These are phyloP conservation scores for Colletes gigas DNA, from an alignment of 1,140 invertebrate genomes.

Conservation along the genomic window DNA sequence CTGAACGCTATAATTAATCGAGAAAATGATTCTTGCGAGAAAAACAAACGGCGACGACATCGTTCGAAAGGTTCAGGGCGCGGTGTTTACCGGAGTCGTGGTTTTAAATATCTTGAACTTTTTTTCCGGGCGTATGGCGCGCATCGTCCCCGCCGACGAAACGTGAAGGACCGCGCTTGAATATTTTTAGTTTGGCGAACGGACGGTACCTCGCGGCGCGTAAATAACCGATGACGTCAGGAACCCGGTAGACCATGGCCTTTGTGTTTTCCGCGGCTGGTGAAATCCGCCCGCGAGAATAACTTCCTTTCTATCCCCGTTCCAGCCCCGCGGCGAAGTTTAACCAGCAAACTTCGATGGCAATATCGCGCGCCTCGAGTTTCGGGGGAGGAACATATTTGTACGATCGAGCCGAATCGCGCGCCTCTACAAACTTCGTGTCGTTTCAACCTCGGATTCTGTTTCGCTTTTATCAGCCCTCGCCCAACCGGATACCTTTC, in stretches of 20 bases:
- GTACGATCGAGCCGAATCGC: neutral
- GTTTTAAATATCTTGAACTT: too few species aligned
- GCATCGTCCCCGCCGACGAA: neutral
- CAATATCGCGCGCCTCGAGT: neutral
- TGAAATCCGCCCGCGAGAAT: neutral
- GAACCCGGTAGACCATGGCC: conserved; percentile 28
- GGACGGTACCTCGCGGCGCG: conserved; percentile 2
- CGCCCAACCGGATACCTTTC: too few species aligned
- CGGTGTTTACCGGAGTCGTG: too few species aligned
- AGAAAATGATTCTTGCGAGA: too few species aligned
- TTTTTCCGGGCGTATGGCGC: neutral
- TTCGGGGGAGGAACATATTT: neutral
- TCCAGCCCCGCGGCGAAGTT: neutral
- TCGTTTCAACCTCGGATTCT: conserved; percentile 26
- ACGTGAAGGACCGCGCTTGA: neutral
- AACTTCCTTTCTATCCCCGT: neutral
- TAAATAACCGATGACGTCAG: conserved; percentile 59
- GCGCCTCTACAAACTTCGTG: neutral
- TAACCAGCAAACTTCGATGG: conserved; percentile 6
- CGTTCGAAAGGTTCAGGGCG: too few species aligned
- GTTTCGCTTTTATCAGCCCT: neutral
- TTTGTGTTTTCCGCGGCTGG: neutral
- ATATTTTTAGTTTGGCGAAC: conserved; percentile 52
- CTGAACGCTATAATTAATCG: too few species aligned
- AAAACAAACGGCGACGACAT: too few species aligned